phyloP scores from a whole-genome alignment of 2,797 vertebrate species.

The Pseudochaenichthys georgianus region DNA sequence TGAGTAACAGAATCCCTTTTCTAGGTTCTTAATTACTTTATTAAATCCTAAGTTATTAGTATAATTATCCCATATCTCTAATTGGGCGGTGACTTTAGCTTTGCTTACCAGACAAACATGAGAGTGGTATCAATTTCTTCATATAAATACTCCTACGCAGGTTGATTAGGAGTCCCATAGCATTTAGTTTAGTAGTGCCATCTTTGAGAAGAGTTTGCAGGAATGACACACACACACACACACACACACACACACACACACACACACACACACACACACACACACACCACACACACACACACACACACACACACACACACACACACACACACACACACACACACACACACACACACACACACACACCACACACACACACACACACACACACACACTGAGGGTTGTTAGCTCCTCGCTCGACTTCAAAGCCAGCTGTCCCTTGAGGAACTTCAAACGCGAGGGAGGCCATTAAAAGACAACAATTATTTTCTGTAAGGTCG shows the following conservation, averaged over 20 bases:
- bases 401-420: conserved; percentile 63
- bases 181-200: background rate
- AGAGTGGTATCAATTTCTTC: background rate
- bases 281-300: no score
- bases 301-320: no score
- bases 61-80: conserved; percentile 4
- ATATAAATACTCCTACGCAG: background rate
- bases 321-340: no score
- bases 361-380: conserved; percentile 42
- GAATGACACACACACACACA: conserved; percentile 32
- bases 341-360: no score
- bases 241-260: conserved; percentile 30
- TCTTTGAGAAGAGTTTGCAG: conserved; percentile 4
- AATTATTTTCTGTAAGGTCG: conserved; percentile 83
- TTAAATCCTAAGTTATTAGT: no score
- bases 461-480: conserved; percentile 83
- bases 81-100: background rate
- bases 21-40: background rate
- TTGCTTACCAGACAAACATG: background rate
- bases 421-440: conserved; percentile 82
- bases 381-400: conserved; percentile 29
- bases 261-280: no score
- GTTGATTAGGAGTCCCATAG: background rate
- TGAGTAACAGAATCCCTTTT: background rate
- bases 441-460: conserved; percentile 81